Evolutionary conservation across 2,113 vertebrate species (phyloP).

Genomic region (Malaclemys terrapin): DNA sequence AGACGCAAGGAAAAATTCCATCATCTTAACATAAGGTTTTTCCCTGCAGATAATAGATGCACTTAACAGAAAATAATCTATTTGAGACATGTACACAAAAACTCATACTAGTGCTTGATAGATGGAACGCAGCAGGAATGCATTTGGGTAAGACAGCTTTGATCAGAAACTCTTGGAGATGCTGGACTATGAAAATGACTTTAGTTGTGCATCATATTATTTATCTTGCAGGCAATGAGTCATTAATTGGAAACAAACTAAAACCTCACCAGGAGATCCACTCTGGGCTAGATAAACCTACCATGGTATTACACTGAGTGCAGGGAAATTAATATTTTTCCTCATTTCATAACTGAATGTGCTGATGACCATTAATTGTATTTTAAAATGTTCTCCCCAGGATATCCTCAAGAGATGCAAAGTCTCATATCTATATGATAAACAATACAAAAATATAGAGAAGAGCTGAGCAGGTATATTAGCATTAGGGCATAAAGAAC

Average conservation of each 20-base stretch:
- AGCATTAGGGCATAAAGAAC: not conserved
- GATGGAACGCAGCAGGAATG: not conserved
- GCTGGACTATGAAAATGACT: not conserved
- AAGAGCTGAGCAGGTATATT: not conserved
- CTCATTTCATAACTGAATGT: not conserved
- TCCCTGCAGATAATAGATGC: fast-evolving
- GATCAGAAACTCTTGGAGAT: constrained; percentile 12
- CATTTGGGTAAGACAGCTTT: constrained; percentile 20
- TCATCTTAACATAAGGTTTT: not conserved
- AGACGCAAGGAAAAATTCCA: not conserved
- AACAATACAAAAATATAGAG: not conserved
- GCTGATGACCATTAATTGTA: not conserved
- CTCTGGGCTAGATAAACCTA: not conserved
- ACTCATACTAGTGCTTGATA: not conserved
- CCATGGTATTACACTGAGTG: not conserved
- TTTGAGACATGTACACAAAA: not conserved
- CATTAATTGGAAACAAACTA: constrained; percentile 3
- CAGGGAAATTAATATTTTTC: not conserved
- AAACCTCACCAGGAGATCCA: not conserved
- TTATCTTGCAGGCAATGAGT: not conserved
- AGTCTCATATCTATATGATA: not conserved
- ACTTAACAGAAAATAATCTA: not conserved
- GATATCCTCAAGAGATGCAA: not conserved
- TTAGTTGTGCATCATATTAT: not conserved
- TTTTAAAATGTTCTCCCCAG: not conserved